A percentile compares a stretch with the other conserved stretches of the same genome.
These are phyloP conservation scores for Sus cebifrons DNA, from an alignment of 2,797 vertebrate species.

Conservation along the genomic window DNA sequence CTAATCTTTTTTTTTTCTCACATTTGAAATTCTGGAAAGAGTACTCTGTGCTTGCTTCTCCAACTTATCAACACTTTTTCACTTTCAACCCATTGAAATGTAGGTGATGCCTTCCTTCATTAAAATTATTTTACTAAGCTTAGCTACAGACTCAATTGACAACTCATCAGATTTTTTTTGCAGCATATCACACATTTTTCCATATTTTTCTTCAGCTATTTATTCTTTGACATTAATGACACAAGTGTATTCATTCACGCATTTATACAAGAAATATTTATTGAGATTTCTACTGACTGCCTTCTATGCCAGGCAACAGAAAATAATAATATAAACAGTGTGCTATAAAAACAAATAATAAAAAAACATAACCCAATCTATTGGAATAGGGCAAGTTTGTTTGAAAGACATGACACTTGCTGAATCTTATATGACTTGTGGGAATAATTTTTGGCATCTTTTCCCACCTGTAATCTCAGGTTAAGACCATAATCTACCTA, in stretches of 20 bases:
- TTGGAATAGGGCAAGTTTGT: not conserved
- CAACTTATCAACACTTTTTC: not conserved
- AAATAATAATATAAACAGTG: not conserved
- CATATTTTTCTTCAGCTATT: not conserved
- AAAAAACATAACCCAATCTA: not conserved
- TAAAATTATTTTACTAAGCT: constrained; percentile 14
- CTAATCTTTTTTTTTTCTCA: not conserved
- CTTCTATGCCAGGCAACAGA: not conserved
- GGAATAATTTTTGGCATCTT: not conserved
- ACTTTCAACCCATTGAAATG: not conserved
- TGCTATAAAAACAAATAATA: not conserved
- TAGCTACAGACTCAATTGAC: not conserved
- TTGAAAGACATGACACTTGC: not conserved
- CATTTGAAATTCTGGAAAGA: not conserved
- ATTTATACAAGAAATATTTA: not conserved
- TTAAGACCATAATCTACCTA: not conserved
- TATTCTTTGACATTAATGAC: not conserved
- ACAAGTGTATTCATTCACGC: not conserved
- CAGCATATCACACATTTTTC: not conserved
- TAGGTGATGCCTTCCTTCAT: not conserved
- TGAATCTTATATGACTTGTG: not conserved
- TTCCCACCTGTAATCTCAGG: rapidly evolving
- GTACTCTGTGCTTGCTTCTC: not conserved
- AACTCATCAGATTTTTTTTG: not conserved
- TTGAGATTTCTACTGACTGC: not conserved